Conservation (phyloP, 2,797 vertebrate species). For the Cheirogaleus major region DNA sequence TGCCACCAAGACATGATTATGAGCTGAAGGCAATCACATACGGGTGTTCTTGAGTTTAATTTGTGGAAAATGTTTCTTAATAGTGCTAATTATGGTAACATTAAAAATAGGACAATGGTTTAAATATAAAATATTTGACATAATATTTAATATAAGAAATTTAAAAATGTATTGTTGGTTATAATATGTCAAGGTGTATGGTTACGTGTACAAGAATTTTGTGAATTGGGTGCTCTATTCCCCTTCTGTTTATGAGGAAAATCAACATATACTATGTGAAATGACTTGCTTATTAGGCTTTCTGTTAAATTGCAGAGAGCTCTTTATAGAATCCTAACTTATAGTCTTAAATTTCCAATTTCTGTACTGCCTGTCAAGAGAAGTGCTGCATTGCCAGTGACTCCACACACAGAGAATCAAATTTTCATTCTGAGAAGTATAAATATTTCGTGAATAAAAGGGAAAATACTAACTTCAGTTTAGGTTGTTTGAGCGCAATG, state of each 20-base stretch:
- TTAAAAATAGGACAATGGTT: background rate
- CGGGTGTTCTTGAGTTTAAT: background rate
- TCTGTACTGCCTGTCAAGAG: background rate
- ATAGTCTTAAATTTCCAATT: background rate
- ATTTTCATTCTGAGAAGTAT: background rate
- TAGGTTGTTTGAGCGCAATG: background rate
- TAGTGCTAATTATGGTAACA: background rate
- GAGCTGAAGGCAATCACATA: background rate
- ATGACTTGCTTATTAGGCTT: background rate
- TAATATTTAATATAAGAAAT: background rate
- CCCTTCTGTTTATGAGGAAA: background rate
- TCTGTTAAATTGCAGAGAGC: no score
- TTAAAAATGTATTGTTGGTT: background rate
- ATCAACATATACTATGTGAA: background rate
- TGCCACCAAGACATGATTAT: background rate
- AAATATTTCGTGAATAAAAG: background rate
- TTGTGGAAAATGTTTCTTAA: background rate
- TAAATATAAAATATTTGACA: background rate
- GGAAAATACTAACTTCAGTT: background rate
- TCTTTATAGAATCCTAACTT: background rate
- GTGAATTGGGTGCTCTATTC: background rate
- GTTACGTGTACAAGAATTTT: background rate
- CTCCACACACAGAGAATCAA: background rate
- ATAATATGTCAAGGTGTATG: accelerated
- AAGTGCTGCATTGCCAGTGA: background rate